Evolutionary conservation across 2,888 invertebrate species (phyloP), one percentile per base, ranked within the genome.

Genomic region (Sympetrum striolatum): DNA sequence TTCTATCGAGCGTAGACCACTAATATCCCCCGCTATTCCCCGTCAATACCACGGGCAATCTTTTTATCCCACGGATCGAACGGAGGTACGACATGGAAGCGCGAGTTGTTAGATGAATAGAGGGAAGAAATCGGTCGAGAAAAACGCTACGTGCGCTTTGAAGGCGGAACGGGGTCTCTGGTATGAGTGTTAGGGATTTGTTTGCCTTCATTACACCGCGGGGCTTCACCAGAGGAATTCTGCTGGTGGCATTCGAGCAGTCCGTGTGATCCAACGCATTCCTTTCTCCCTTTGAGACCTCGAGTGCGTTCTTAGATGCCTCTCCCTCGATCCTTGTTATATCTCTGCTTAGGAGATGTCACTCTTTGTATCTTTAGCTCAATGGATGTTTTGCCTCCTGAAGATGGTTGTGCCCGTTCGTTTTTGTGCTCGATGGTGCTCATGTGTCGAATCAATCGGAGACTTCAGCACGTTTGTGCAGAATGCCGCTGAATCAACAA

Each of bases 141-240:
- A 53, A 35, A 82, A 82, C 53, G 58, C 35, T 48, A 60, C 82
- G 58, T 35, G 18, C 31, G 35, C 35, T 60, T 82, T 64, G 25
- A 58, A 60, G 35, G 53, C 5, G 58, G 58, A 2, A 48, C 53
- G 82, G 82, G 58, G 31, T 10, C 35, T 53, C 31, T 22, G 14
- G 25, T 31, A 25, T 44, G 39, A 25, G 48, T 18, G 82, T 25
- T 31, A 35, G 82, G 58, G 35, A 86, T 60, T 86, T 86, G 60
- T 86, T 86, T 86, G 60, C 60, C 15, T 86, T 60, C 37, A 60
- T 60, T 37, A 64, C 86, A 35, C 60, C 60, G 86, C 37, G 60
- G 86, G 58, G 58, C 60, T 37, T 37, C 86, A 22, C 58, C 12
- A 86, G 53, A 86, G 86, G 86, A 86, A 86, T 86, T 58, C 60